phyloP scores from a whole-genome alignment of 2,888 invertebrate species.

The Sussaba pulchella region DNA sequence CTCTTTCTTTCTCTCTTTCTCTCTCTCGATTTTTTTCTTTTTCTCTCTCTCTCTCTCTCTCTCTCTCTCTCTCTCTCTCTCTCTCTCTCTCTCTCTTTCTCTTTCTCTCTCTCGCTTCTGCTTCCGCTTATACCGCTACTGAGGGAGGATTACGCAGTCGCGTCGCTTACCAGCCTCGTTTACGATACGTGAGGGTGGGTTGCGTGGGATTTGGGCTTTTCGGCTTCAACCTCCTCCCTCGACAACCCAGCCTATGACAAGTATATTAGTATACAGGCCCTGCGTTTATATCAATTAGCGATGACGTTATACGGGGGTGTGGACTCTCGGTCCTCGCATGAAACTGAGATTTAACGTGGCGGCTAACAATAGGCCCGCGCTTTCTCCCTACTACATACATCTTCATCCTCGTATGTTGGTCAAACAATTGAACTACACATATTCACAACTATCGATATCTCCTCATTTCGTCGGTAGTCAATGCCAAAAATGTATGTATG shows the following conservation, averaged over 20 bases:
- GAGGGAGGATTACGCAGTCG: slow-evolving; percentile 64
- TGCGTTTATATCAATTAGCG: slow-evolving; percentile 84
- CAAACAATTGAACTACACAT: background rate
- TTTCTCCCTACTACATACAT: background rate
- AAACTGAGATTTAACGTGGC: slow-evolving; percentile 40
- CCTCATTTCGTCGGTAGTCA: background rate
- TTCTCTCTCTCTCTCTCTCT: no score
- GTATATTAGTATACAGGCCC: slow-evolving; percentile 81
- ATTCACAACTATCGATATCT: background rate
- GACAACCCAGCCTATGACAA: slow-evolving; percentile 80
- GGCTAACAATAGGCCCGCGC: slow-evolving; percentile 14
- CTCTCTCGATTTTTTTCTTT: no score
- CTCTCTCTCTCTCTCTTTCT: no score
- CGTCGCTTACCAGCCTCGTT: slow-evolving; percentile 65
- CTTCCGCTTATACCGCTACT: slow-evolving; percentile 50
- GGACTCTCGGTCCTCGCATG: slow-evolving; percentile 45
- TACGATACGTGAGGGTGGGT: slow-evolving; percentile 64
- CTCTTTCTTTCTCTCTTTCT: no score
- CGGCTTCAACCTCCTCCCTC: slow-evolving; percentile 44
- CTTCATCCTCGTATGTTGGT: background rate
- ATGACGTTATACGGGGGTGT: slow-evolving; percentile 81
- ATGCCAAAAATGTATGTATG: background rate
- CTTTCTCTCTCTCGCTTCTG: no score
- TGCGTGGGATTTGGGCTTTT: slow-evolving; percentile 68
- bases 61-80: no score